Evolutionary conservation across 2,797 vertebrate species (phyloP), one percentile per base, ranked within the genome.

Genomic region (Propithecus perrieri): DNA sequence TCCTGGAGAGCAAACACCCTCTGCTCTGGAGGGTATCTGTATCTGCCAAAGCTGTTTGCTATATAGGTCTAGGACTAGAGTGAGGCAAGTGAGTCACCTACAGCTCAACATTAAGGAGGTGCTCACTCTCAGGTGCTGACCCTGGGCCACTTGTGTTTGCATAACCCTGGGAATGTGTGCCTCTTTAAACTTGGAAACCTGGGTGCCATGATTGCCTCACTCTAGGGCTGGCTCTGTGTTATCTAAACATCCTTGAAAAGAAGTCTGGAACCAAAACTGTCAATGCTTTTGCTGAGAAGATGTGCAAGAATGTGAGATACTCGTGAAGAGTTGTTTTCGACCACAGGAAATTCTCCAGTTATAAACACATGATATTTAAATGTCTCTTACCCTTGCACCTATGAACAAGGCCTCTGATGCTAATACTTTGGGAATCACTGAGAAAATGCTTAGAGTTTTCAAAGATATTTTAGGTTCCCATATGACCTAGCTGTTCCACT

Each of bases 381-480:
- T n/a, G 5, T 74, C 48, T 85, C 55, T 83, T 7, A 89, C 10
- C 22, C 53, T n/a, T 95, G 4, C 0, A 83, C 41, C 24, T 79
- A 22, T 53, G 81, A 91, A 86, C 17, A 95, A 43, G 17, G 5
- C 7, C n/a, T 85, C 33, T 92, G 59, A 57, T 91, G 24, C 33
- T 88, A 48, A 43, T 75, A 33, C 38, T 61, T 88, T 50, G 33
- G 15, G 78, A 94, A 89, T 74, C 33, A 78, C 24, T 69, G 85
- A 91, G 67, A 90, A 96, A 89, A 38, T 65, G 26, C 15, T 93
- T 72, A 57, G 79, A n/a, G 20, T 76, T 94, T 93, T 85, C 33
- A 89, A 89, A 96, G 30, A 61, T 92, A 55, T 55, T 76, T 80
- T 46, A 95, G 41, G 30, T 88, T 87, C 7, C 28, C 18, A 67